Evolutionary conservation across 2,113 vertebrate species (phyloP).

Genomic region (Malurus elegans): DNA sequence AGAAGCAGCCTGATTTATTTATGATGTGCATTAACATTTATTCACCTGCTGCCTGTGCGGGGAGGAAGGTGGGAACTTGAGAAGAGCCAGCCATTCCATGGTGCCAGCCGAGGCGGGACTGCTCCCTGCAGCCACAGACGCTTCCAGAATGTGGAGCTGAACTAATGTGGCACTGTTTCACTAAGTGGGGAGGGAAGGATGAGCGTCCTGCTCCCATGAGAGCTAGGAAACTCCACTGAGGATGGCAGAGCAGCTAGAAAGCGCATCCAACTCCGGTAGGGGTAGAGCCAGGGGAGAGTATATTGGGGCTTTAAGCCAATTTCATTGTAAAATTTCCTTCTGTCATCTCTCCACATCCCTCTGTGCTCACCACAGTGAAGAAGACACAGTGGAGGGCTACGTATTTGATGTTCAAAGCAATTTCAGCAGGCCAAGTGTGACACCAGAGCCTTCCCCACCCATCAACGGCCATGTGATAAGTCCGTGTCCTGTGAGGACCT

Average conservation of each 20-base stretch:
- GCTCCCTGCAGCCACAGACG: neutral
- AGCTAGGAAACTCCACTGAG: neutral
- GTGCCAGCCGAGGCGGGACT: neutral
- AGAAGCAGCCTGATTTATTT: slow-evolving; percentile 69
- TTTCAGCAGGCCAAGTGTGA: neutral
- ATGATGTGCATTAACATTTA: slow-evolving; percentile 68
- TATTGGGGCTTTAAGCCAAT: neutral
- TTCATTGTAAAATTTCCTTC: neutral
- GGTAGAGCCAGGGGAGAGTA: neutral
- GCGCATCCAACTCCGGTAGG: neutral
- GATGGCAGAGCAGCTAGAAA: neutral
- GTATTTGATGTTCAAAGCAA: neutral
- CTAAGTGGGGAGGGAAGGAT: neutral
- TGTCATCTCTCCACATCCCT: neutral
- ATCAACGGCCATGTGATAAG: accelerated
- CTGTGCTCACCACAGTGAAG: neutral
- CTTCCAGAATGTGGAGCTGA: slow-evolving; percentile 33
- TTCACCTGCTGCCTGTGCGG: slow-evolving; percentile 4
- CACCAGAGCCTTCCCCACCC: neutral
- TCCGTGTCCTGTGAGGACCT: neutral
- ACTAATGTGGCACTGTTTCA: neutral
- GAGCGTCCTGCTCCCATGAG: neutral
- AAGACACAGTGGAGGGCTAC: accelerated
- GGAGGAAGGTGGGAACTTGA: slow-evolving; percentile 48
- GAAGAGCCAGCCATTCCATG: neutral